phyloP scores from a whole-genome alignment of 2,888 invertebrate genomes.

The Platypus cylindrus region DNA sequence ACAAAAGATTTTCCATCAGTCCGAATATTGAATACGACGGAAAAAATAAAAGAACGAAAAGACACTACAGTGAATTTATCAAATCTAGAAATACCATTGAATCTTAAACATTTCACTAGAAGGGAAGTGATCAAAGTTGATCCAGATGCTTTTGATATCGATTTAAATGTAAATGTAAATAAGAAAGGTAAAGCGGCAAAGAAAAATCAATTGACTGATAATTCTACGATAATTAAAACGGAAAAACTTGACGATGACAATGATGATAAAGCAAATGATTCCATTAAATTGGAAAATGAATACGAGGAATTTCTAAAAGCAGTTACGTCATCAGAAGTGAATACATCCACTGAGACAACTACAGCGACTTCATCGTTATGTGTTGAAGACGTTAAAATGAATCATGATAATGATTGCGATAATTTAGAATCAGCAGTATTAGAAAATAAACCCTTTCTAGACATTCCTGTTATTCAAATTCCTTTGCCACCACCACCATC shows the following conservation, averaged over 20 bases:
- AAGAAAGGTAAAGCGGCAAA: conserved; percentile 7
- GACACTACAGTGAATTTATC: background rate
- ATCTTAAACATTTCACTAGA: conserved; percentile 20
- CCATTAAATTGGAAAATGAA: conserved; percentile 31
- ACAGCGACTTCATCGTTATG: conserved; percentile 4
- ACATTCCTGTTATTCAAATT: conserved; percentile 18
- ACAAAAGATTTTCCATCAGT: background rate
- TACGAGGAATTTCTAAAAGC: conserved; percentile 49
- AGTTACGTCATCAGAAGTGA: conserved; percentile 27
- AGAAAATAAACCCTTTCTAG: conserved; percentile 8
- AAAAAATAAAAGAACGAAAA: background rate
- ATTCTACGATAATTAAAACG: conserved; percentile 8
- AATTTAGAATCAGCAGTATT: conserved; percentile 2
- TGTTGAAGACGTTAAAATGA: conserved; percentile 2
- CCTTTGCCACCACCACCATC: conserved; percentile 9
- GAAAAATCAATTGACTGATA: conserved; percentile 2
- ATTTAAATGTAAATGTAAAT: conserved; percentile 11
- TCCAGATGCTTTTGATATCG: conserved; percentile 12
- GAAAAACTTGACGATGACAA: conserved; percentile 10
- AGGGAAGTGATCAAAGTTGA: conserved; percentile 16
- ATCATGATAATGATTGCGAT: conserved; percentile 5
- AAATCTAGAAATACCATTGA: conserved; percentile 23
- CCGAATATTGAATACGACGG: no score
- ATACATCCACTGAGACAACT: conserved; percentile 4
- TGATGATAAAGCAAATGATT: conserved; percentile 13